Percentiles rank a stretch among this genome's conserved stretches.
Evolutionary conservation across 2,888 invertebrate genomes (phyloP).

Genomic region (Ormyrus rosae): DNA sequence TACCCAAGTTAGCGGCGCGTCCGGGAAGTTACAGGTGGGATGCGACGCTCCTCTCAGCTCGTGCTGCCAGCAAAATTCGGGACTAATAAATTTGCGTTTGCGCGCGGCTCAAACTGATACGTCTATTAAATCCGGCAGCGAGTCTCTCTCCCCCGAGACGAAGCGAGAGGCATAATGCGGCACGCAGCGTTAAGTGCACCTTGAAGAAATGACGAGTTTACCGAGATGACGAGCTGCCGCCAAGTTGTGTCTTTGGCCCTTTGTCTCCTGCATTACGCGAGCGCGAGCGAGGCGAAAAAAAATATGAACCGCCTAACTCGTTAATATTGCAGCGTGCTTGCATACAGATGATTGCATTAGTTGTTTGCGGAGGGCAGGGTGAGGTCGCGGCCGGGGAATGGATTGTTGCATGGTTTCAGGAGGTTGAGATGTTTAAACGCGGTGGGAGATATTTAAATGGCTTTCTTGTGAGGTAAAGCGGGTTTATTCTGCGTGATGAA

Average conservation of each 20-base stretch:
- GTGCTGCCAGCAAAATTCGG: slow-evolving; percentile 1
- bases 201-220: slow-evolving; percentile 36
- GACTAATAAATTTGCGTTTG: slow-evolving; percentile 14
- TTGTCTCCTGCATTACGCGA: not conserved
- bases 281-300: not conserved
- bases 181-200: slow-evolving; percentile 10
- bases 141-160: not conserved
- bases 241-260: no score
- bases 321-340: not conserved
- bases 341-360: slow-evolving; percentile 39
- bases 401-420: no score
- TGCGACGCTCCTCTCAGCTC: no score
- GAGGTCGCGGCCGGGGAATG: no score
- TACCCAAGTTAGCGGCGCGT: slow-evolving; percentile 39
- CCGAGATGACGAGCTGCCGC: not conserved
- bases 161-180: slow-evolving; percentile 12
- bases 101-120: slow-evolving; percentile 21
- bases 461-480: not conserved
- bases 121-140: slow-evolving; percentile 21
- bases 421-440: no score
- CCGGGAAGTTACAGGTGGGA: slow-evolving; percentile 13
- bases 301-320: not conserved
- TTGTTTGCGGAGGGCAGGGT: not conserved
- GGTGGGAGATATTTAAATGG: not conserved
- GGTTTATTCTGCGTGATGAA: not conserved